Base-by-base conservation (phyloP, 2,888 invertebrate species). In the Sphecodes monilicornis region DNA sequence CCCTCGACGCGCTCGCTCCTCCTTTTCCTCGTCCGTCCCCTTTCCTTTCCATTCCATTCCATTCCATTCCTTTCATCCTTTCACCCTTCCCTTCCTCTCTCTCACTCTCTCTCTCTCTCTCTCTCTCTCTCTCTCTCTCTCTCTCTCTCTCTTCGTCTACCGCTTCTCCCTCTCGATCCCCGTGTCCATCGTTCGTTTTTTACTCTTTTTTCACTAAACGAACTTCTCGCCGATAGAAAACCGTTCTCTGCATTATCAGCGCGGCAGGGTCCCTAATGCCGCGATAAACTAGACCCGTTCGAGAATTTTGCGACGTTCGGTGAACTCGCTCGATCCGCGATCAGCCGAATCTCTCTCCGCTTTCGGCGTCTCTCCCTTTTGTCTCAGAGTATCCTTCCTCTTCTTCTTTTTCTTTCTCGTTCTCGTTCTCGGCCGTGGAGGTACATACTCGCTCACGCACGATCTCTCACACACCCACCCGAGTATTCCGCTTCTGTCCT, bases 1-100 rank as follows among this genome's bases (percentile, higher is more conserved):
- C 90, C 91, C 88, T 86, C 90, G 83, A 72, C 78, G 78, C 84
- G 79, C 85, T 80, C 83, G 79, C 84, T 79, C 70, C 86, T 71
- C 82, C 85, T 76, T 41, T 79, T 69, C 80, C 77, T 73, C 78
- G 80, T 73, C 78, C 41, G 70, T 85, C 73, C 26, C 80, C 80
- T 70, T 70, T 72, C 81, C 69, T 77, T 84, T 71, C 78, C 78
- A 43, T 29, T 60, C 84, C 77, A 80, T 72, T 69, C 75, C 79
- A 39, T 68, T 43, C 43, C 46, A 46, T 36, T 41, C 50, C 57
- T 39, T 32, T 36, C 22, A 39, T 64, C 36, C 57, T 29, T 54
- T 75, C 68, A 46, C 22, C 73, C 68, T 32, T 68, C 66, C 73
- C 50, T 64, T 60, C 66, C 74, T 60, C 29, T 8, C 64, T 32